Evolutionary conservation across 2,113 vertebrate species (phyloP).

Genomic region (Trogon melanurus): DNA sequence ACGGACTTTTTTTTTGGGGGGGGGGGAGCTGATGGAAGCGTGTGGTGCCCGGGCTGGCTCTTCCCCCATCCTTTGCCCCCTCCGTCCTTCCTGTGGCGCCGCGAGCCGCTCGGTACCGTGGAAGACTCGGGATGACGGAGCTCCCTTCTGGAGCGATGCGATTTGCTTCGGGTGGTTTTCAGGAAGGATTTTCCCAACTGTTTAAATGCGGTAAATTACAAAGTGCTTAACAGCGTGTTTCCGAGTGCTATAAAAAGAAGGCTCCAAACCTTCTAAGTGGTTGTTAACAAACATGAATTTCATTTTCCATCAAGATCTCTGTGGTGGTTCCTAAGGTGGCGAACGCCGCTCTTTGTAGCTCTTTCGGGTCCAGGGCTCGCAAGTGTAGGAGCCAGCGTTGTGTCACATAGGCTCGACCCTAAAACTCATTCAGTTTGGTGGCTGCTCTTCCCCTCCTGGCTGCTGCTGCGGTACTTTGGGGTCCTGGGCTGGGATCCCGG

Average conservation of each 20-base stretch:
- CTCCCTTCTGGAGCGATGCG: neutral
- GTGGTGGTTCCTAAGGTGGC: conserved; percentile 4
- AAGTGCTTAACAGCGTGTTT: conserved; percentile 51
- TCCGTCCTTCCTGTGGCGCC: neutral
- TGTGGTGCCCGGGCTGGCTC: neutral
- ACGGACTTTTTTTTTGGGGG: neutral
- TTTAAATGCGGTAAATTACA: conserved; percentile 42
- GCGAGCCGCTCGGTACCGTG: neutral
- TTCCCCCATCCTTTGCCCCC: neutral
- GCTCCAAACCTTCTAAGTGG: conserved; percentile 34
- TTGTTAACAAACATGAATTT: conserved; percentile 60
- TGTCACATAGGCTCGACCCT: neutral
- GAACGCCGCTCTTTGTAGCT: neutral
- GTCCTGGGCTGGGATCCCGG: neutral
- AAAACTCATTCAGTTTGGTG: neutral
- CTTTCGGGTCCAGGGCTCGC: neutral
- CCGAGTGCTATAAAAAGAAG: neutral
- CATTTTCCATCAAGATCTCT: conserved; percentile 30
- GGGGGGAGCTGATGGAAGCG: neutral
- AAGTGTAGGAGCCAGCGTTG: rapidly evolving
- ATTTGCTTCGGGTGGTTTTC: conserved; percentile 39
- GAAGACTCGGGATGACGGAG: neutral
- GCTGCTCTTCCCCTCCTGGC: neutral
- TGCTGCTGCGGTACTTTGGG: neutral
- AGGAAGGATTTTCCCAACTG: conserved; percentile 32